Evolutionary conservation across 2,797 vertebrate species (phyloP), one percentile per base, ranked within the genome.

Genomic region (Lutjanus argentimaculatus): DNA sequence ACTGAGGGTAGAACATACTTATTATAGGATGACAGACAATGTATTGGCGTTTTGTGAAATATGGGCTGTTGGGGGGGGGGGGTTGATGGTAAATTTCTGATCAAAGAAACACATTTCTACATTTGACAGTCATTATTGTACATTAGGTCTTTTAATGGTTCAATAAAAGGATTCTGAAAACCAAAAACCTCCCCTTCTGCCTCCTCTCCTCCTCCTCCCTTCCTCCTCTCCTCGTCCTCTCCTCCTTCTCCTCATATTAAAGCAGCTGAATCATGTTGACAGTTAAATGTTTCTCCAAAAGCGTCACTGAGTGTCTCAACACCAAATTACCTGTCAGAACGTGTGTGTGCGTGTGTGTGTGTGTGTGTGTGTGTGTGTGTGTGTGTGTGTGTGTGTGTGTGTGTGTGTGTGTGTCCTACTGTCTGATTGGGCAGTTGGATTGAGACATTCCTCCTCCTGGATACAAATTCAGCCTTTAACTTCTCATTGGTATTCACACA

Each of bases 211-310:
- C 40, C 40, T 42, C 40, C 40, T 42, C 40, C n/a, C n/a, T n/a
- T n/a, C n/a, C n/a, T n/a, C 40, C 40, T 42, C 40, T 42, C 4
- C 4, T 42, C 40, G 40, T 42, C 40, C 21, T 22, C 43, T 15
- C 36, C 5, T 17, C 49, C 13, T 55, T 13, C 52, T n/a, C 13
- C n/a, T 22, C n/a, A 46, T 36, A 19, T n/a, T n/a, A 14, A 36
- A 45, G 12, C 15, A 48, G 68, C 59, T n/a, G 30, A 43, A 52
- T 22, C 11, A 62, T 62, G 42, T 22, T 62, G 70, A 72, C 58
- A 62, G 14, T 40, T 30, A 72, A 52, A 43, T 53, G 8, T 43
- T 62, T 59, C 40, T 52, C n/a, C 66, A 21, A 25, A 40, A 7
- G 15, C 6, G 0, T 16, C 2, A 1, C 9, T 19, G 8, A 49